Evolutionary conservation across 2,113 vertebrate species (phyloP), one percentile per base, ranked within the genome.

Genomic region (Apaloderma vittatum): DNA sequence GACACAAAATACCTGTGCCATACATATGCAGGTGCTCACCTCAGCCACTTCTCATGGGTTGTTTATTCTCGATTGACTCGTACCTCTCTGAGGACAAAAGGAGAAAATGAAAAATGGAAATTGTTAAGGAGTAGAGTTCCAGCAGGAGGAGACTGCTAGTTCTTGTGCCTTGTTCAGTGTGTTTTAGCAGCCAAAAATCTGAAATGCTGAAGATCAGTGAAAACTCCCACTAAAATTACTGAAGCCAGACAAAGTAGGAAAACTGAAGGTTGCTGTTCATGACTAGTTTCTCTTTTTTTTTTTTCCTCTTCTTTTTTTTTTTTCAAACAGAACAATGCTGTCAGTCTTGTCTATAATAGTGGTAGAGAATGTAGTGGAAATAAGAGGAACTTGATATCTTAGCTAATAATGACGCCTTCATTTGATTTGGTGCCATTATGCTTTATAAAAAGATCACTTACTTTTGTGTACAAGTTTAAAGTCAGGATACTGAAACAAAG

Each of bases 141-240:
- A 94, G 43, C 82, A 91, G 80, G 91, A 93, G 84, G 75, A 96
- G 70, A 78, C 72, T 74, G 20, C 34, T 79, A 3, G 51, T 90
- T 70, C 30, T 73, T 59, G 9, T 86, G 58, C 51, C 48, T 90
- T 32, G 5, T 45, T 94, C 61, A 23, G 20, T 75, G 1, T 78
- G 12, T 74, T 85, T 82, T 40, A 91, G 30, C 45, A 95, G 36
- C 27, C 58, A 82, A 45, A 89, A 89, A 68, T 49, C 34, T 54
- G 76, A 91, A 85, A 72, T 61, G 27, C 17, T 76, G 46, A 87
- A 72, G 68, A 45, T 37, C 27, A 9, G 21, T 51, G 30, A 72
- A 86, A 84, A 54, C 24, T 92, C 15, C 8, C 27, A 68, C 36
- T 80, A 48, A 88, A 90, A 74, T 71, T 66, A 34, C 23, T 57